These are phyloP conservation scores for Neelides sp. DNA, from an alignment of 1,140 invertebrate genomes.

Conservation along the genomic window DNA sequence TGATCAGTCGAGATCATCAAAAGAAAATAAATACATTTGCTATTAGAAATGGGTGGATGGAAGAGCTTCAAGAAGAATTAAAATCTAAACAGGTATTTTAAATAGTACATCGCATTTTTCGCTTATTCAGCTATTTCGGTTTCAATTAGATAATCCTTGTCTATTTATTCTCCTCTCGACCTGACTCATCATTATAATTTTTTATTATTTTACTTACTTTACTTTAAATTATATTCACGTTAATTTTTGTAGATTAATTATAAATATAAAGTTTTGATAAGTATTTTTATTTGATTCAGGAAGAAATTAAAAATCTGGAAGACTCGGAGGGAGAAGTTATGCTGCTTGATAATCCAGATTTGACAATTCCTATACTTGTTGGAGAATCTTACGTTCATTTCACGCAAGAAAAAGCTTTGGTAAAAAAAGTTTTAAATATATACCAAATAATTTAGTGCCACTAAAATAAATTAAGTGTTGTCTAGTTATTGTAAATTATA, in stretches of 20 bases:
- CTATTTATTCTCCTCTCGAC: too few relatives aligned
- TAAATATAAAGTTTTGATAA: constrained; percentile 5
- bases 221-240: not conserved
- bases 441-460: too few relatives aligned
- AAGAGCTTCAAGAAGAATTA: constrained; percentile 83
- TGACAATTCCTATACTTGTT: constrained; percentile 67
- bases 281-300: constrained; percentile 41
- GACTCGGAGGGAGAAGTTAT: constrained; percentile 81
- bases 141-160: too few relatives aligned
- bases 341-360: constrained; percentile 61
- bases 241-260: not conserved
- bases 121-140: too few relatives aligned
- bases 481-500: too few relatives aligned
- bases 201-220: not conserved
- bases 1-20: constrained; percentile 92
- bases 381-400: constrained; percentile 81
- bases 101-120: too few relatives aligned
- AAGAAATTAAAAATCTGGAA: constrained; percentile 79
- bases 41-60: constrained; percentile 74
- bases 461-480: too few relatives aligned
- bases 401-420: constrained; percentile 58
- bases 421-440: constrained; percentile 36
- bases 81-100: constrained; percentile 67
- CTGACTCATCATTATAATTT: too few relatives aligned
- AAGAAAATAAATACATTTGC: constrained; percentile 96